Conservation (phyloP, 2,113 vertebrate genomes). For the Puntigrus tetrazona region DNA sequence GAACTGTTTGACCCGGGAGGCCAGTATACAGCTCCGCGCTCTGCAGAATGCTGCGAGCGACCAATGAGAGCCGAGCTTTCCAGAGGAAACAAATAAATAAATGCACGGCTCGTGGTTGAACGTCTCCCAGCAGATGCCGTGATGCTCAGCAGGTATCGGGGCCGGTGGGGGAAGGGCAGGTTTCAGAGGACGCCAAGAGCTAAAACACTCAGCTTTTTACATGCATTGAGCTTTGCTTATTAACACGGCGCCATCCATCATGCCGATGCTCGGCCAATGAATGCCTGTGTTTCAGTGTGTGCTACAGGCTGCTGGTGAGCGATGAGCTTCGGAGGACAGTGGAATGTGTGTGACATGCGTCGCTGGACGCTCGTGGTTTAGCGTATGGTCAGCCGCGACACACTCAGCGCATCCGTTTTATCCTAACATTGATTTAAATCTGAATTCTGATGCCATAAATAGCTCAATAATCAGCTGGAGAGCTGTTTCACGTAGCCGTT, state of each 20-base stretch:
- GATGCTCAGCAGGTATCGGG: conserved; percentile 27
- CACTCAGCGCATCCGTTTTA: conserved; percentile 13
- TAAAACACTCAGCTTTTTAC: background rate
- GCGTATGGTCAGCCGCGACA: background rate
- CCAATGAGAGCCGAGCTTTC: background rate
- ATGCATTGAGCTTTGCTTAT: conserved; percentile 23
- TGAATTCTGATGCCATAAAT: background rate
- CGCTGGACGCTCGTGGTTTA: conserved; percentile 20
- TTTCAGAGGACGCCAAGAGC: background rate
- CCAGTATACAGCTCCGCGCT: background rate
- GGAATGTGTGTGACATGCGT: conserved; percentile 28
- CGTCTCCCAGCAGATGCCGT: conserved; percentile 9
- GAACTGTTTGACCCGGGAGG: background rate
- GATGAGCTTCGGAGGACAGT: conserved; percentile 19
- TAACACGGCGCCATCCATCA: conserved; percentile 56
- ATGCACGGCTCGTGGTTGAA: background rate
- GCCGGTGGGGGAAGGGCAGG: background rate
- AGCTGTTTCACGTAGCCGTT: background rate
- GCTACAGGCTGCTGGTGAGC: conserved; percentile 62
- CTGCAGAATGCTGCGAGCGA: background rate
- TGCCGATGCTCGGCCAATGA: conserved; percentile 64
- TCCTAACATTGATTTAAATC: background rate
- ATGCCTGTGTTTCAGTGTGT: conserved; percentile 15
- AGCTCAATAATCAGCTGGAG: background rate
- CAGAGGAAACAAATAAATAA: background rate